Evolutionary conservation across 1,140 invertebrate genomes (phyloP).

Genomic region (Penaeus chinensis): DNA sequence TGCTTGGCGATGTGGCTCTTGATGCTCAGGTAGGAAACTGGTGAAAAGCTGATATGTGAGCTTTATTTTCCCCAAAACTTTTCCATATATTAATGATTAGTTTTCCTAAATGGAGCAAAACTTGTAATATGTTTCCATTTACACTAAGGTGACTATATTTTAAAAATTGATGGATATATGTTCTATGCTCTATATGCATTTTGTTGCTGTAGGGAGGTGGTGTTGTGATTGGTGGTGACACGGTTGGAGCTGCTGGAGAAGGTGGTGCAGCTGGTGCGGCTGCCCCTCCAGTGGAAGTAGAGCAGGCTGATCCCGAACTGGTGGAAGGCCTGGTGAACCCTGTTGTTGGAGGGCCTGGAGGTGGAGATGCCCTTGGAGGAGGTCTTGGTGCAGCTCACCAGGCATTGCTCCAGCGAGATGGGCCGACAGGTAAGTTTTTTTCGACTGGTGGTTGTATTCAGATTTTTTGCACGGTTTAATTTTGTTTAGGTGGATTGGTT

Average conservation of each 20-base stretch:
- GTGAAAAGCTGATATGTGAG: background rate
- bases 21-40: constrained; percentile 57
- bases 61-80: background rate
- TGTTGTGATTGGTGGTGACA: constrained; percentile 49
- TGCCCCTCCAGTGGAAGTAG: constrained; percentile 16
- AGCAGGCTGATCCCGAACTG: constrained; percentile 12
- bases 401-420: constrained; percentile 82
- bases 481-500: background rate
- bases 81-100: background rate
- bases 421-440: constrained; percentile 71
- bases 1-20: constrained; percentile 78
- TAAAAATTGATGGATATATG: background rate
- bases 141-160: background rate
- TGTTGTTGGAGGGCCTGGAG: constrained; percentile 35
- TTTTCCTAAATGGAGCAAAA: too few species aligned
- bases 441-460: too few species aligned
- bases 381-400: constrained; percentile 85
- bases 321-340: constrained; percentile 35
- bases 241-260: constrained; percentile 3
- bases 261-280: background rate
- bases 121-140: background rate
- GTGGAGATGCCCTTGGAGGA: constrained; percentile 63
- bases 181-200: background rate
- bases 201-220: constrained; percentile 38
- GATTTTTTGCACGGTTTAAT: background rate